A percentile compares a stretch with the other conserved stretches of the same genome.
phyloP scores from a whole-genome alignment of 2,888 invertebrate species.

The Chrysopilus asiliformis region DNA sequence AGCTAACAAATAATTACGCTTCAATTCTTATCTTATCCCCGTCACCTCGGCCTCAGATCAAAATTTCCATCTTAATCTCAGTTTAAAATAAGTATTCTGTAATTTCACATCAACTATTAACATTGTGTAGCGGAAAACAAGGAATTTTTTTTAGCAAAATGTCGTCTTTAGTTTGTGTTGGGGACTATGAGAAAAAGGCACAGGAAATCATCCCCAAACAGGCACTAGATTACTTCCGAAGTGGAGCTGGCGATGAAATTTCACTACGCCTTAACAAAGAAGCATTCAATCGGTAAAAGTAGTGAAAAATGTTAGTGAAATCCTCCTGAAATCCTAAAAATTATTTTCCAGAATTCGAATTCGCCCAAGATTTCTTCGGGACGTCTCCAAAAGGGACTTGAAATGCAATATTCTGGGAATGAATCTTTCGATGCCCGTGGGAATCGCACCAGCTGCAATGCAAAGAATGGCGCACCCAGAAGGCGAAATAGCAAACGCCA shows the following conservation, averaged over 20 bases:
- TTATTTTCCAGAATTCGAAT: conserved; percentile 53
- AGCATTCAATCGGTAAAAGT: conserved; percentile 50
- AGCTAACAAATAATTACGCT: no score
- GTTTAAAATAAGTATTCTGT: no score
- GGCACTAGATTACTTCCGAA: conserved; percentile 71
- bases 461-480: conserved; percentile 82
- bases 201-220: conserved; percentile 46
- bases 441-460: conserved; percentile 82
- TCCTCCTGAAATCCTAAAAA: not conserved
- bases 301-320: not conserved
- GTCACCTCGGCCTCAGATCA: not conserved
- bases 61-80: not conserved
- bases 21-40: no score
- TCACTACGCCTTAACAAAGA: conserved; percentile 57
- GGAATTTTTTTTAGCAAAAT: no score
- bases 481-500: conserved; percentile 72
- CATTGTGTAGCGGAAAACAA: no score
- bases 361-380: conserved; percentile 60
- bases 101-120: no score
- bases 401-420: conserved; percentile 50
- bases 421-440: conserved; percentile 56
- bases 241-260: conserved; percentile 70
- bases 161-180: conserved; percentile 48
- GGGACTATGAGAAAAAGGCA: conserved; percentile 66
- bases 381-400: conserved; percentile 53